Evolutionary conservation across 2,797 vertebrate species (phyloP), one percentile per base, ranked within the genome.

Genomic region (Gallinago stenura): DNA sequence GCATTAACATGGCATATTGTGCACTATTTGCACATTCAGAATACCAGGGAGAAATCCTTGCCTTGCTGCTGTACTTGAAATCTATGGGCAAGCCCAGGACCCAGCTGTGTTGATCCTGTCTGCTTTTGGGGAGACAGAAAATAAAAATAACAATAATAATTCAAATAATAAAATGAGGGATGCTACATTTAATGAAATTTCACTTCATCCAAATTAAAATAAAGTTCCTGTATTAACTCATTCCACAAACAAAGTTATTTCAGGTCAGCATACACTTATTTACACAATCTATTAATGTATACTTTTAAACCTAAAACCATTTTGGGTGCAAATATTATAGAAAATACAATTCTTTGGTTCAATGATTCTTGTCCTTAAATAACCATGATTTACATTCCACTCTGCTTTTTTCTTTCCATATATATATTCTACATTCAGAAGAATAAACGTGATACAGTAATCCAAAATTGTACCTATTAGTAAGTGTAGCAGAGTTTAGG

Each of bases 181-280:
- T 92, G 92, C 66, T 82, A 92, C 72, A 86, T 94, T 96, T 92
- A 96, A 89, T 68, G 87, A 94, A 95, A 94, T 96, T 93, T 73
- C 82, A 81, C 73, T 97, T 97, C 95, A 98, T 95, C 91, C 98
- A 97, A 98, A 96, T 95, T 97, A 98, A 97, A 98, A 95, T 95
- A 97, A 96, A 96, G 95, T 92, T 96, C 96, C 90, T 96, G 73
- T 48, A 95, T 43, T 53, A 95, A 85, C 68, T 92, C 45, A 66
- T 48, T 77, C 64, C 33, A 77, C 45, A 69, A 48, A 69, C 86
- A 53, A 90, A 87, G 93, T 96, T 94, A 80, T 96, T 97, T 97
- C 95, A 96, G 97, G 96, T 97, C 98, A 98, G 98, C 96, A 97
- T 95, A 97, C 97, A 97, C 98, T 98, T 98, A 98, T 62, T 90